Conservation (phyloP, 2,113 vertebrate genomes). For the Ancistrus triradiatus region DNA sequence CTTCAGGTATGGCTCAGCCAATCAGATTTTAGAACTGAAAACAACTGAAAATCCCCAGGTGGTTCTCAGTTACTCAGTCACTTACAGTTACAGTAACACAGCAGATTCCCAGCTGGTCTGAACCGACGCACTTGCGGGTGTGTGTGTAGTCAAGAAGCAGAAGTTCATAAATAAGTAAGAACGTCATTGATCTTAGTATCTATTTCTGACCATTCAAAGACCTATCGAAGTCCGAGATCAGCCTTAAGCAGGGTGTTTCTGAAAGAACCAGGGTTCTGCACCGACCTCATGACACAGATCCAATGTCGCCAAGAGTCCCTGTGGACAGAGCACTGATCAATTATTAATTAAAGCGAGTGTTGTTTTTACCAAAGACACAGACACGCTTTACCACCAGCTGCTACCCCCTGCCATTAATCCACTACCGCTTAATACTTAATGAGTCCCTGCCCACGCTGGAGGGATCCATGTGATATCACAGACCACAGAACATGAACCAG, state of each 20-base stretch:
- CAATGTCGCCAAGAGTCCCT: slow-evolving; percentile 7
- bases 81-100: no score
- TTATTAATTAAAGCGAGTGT: slow-evolving; percentile 53
- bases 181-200: not conserved
- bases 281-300: slow-evolving; percentile 36
- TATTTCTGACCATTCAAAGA: not conserved
- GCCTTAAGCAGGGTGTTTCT: slow-evolving; percentile 6
- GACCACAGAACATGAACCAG: not conserved
- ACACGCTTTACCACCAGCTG: slow-evolving; percentile 39
- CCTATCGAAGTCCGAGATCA: not conserved
- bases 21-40: no score
- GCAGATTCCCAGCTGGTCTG: not conserved
- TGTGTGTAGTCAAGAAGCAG: not conserved
- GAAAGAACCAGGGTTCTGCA: not conserved
- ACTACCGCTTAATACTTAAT: slow-evolving; percentile 44
- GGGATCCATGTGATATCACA: not conserved
- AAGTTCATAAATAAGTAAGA: not conserved
- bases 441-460: slow-evolving; percentile 18
- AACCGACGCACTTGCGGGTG: not conserved
- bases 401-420: slow-evolving; percentile 41
- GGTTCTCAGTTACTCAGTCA: no score
- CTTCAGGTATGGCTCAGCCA: no score
- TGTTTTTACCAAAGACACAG: slow-evolving; percentile 49
- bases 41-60: no score
- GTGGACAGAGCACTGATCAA: slow-evolving; percentile 43